A percentile compares a stretch with the other conserved stretches of the same genome.
Conservation (phyloP, 2,113 vertebrate species). For the Craseonycteris thonglongyai region DNA sequence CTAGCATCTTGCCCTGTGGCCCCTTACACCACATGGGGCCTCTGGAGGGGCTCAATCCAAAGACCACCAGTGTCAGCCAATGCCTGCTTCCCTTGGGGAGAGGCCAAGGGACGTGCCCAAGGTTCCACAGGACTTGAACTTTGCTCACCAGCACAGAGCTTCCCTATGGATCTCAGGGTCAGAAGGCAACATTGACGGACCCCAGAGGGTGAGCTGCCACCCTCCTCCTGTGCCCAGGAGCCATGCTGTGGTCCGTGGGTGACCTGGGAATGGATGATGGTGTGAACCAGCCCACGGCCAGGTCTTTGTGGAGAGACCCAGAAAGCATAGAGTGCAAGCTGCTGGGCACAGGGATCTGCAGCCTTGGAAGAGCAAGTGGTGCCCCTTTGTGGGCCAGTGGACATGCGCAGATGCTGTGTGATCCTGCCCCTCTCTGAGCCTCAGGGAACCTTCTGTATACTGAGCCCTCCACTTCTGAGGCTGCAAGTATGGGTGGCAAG, state of each 20-base stretch:
- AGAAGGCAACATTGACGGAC: background rate
- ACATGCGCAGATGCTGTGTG: background rate
- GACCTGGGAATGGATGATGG: background rate
- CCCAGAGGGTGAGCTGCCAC: background rate
- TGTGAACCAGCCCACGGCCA: background rate
- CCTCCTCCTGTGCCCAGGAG: background rate
- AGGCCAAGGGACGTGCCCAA: background rate
- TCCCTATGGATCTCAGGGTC: background rate
- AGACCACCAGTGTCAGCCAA: background rate
- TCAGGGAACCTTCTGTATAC: background rate
- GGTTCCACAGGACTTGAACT: background rate
- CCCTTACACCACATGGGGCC: rapidly evolving
- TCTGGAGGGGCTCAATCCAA: background rate
- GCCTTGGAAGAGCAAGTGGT: background rate
- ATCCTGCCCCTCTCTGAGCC: background rate
- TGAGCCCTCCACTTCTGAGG: background rate
- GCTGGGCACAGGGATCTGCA: background rate
- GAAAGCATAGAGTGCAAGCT: background rate
- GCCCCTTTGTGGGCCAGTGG: background rate
- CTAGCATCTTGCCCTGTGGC: background rate
- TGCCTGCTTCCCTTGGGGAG: background rate
- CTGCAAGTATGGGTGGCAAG: background rate
- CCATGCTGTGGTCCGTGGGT: background rate
- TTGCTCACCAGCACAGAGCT: background rate
- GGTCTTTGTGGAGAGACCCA: background rate